Base-by-base conservation (phyloP, 2,888 invertebrate genomes). In the Diaphora mendica region DNA sequence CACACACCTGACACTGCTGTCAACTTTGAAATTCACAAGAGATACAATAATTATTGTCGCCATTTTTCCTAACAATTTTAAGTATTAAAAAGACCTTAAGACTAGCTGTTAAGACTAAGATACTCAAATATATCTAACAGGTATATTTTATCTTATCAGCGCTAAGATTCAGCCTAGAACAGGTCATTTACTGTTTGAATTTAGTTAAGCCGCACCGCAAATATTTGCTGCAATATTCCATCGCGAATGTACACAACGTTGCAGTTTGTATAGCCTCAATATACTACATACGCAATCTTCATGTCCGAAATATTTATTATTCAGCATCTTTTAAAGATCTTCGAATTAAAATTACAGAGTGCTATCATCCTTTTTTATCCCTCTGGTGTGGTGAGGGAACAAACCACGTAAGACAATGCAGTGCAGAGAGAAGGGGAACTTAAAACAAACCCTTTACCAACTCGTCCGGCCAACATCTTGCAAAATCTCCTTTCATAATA, bases 111-210 rank as follows among this genome's bases (percentile, higher is more conserved):
- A n/a, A 55, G n/a, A 55, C n/a, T 55, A 55, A 55, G 1, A 51
- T 23, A 23, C 51, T 23, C 8, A 51, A 23, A 48, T 26, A 70
- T 64, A 15, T 59, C 39, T 39, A 69, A 26, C 70, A 64, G 33
- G 64, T 7, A 64, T 20, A n/a, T 20, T 30, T 64, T 70, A 70
- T 70, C 64, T 70, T 64, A 70, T 70, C 70, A 26, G 44, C 33
- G 30, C 44, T n/a, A 35, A 70, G 48, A 23, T 55, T 70, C 33
- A 35, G 48, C 64, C 23, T 33, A 69, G 68, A 26, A n/a, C 59
- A 35, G 70, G 70, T 64, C 64, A 70, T 70, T 70, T 39, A 26
- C 70, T 44, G 48, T 11, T 70, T 48, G 33, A 70, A 55, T 64
- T 64, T 44, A 23, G 35, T 68, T 23, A 35, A 35, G 68, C 35